phyloP scores from a whole-genome alignment of 2,888 invertebrate genomes.

The Dascillus cervinus region DNA sequence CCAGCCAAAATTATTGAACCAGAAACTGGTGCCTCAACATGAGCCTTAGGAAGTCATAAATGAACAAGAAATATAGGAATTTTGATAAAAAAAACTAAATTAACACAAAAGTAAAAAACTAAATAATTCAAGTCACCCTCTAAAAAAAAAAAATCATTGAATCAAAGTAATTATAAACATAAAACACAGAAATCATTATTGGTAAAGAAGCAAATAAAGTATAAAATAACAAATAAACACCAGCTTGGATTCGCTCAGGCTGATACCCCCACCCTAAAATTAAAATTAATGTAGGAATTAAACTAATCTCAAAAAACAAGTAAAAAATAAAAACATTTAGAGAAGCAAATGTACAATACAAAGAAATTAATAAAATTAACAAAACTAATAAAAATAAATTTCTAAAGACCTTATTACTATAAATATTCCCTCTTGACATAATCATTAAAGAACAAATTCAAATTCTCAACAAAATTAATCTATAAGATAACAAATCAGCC shows the following conservation, averaged over 20 bases:
- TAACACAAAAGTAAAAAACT: slow-evolving; percentile 47
- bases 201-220: slow-evolving; percentile 61
- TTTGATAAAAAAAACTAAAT: slow-evolving; percentile 62
- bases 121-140: slow-evolving; percentile 40
- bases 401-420: slow-evolving; percentile 42
- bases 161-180: slow-evolving; percentile 40
- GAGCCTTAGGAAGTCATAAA: slow-evolving; percentile 65
- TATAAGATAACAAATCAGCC: slow-evolving; percentile 47
- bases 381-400: slow-evolving; percentile 49
- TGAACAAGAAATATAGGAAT: slow-evolving; percentile 64
- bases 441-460: slow-evolving; percentile 43
- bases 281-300: slow-evolving; percentile 60
- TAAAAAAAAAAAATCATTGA: slow-evolving; percentile 48
- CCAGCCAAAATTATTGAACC: slow-evolving; percentile 71
- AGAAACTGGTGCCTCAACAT: slow-evolving; percentile 66
- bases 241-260: slow-evolving; percentile 59
- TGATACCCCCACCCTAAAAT: slow-evolving; percentile 63
- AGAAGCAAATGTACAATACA: slow-evolving; percentile 50
- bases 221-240: slow-evolving; percentile 62
- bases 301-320: slow-evolving; percentile 61
- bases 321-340: slow-evolving; percentile 59
- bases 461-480: slow-evolving; percentile 48
- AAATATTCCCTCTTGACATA: slow-evolving; percentile 48
- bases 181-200: slow-evolving; percentile 52
- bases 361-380: slow-evolving; percentile 47